Conservation (phyloP, 2,797 vertebrate species). For the Gorsachius magnificus region DNA sequence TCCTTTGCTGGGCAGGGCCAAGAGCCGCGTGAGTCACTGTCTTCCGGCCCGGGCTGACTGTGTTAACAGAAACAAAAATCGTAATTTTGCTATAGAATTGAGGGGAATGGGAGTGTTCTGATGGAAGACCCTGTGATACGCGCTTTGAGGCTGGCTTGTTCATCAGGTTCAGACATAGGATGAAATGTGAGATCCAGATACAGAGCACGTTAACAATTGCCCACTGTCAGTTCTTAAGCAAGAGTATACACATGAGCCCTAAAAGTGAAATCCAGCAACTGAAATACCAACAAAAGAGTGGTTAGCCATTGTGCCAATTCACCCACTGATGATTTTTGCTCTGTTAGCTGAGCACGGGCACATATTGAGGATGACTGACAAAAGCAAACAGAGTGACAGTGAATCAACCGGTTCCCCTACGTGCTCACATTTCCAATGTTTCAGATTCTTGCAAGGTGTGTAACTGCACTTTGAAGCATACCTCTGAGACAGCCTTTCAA, state of each 20-base stretch:
- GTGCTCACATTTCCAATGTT: background rate
- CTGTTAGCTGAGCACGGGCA: background rate
- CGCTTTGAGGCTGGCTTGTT: background rate
- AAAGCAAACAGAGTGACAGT: background rate
- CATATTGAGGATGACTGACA: background rate
- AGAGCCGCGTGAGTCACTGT: constrained; percentile 74
- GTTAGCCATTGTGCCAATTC: background rate
- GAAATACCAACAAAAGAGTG: background rate
- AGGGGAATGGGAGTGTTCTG: background rate
- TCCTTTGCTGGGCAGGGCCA: constrained; percentile 36
- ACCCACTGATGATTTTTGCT: background rate
- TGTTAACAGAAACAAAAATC: background rate
- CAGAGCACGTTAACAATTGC: background rate
- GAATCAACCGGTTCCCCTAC: background rate
- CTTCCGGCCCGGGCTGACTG: constrained; percentile 85
- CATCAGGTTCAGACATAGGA: background rate
- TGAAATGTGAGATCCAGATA: background rate
- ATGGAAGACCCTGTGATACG: background rate
- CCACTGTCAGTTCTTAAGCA: rapidly evolving
- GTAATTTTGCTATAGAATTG: background rate
- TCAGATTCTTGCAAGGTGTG: background rate
- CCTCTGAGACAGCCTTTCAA: background rate
- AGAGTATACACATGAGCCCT: background rate
- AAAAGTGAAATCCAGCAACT: background rate
- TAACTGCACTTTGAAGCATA: background rate